These are phyloP conservation scores for Sminthurides aquaticus DNA, from an alignment of 2,888 invertebrate species.

Conservation along the genomic window DNA sequence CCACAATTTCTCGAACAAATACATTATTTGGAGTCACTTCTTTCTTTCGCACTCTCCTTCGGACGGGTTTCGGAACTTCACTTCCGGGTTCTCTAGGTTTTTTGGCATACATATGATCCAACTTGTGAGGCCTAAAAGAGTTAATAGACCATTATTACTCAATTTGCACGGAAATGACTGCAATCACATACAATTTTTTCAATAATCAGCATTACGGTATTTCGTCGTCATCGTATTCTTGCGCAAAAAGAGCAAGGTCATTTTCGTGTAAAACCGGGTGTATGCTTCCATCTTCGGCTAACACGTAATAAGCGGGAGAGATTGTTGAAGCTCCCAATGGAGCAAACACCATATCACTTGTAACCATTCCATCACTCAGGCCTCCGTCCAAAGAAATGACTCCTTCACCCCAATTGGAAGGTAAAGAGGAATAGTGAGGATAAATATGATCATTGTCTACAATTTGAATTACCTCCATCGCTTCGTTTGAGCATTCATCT, in stretches of 20 bases:
- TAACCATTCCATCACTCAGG: neutral
- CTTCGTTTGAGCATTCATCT: neutral
- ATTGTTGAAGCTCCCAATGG: slow-evolving; percentile 5
- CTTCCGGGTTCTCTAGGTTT: slow-evolving; percentile 35
- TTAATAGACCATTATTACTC: slow-evolving; percentile 1
- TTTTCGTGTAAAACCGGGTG: slow-evolving; percentile 15
- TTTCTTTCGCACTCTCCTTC: slow-evolving; percentile 29
- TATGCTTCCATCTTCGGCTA: slow-evolving; percentile 18
- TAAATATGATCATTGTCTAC: neutral
- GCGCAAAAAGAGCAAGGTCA: slow-evolving; percentile 13
- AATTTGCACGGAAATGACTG: neutral
- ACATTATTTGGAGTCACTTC: slow-evolving; percentile 22
- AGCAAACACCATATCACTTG: slow-evolving; percentile 15
- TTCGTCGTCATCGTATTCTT: slow-evolving; percentile 15
- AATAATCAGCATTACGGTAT: slow-evolving; percentile 18
- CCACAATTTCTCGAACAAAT: slow-evolving; percentile 26
- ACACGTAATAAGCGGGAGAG: slow-evolving; percentile 15
- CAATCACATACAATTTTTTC: neutral
- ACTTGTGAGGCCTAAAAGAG: slow-evolving; percentile 26
- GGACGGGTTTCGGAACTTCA: slow-evolving; percentile 22
- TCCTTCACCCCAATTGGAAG: slow-evolving; percentile 9
- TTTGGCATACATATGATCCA: slow-evolving; percentile 41
- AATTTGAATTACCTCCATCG: slow-evolving; percentile 20
- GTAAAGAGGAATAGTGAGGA: neutral
- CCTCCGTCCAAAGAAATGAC: slow-evolving; percentile 13